A percentile compares a stretch with the other conserved stretches of the same genome.
phyloP scores from a whole-genome alignment of 1,140 invertebrate genomes.

The Apis florea region DNA sequence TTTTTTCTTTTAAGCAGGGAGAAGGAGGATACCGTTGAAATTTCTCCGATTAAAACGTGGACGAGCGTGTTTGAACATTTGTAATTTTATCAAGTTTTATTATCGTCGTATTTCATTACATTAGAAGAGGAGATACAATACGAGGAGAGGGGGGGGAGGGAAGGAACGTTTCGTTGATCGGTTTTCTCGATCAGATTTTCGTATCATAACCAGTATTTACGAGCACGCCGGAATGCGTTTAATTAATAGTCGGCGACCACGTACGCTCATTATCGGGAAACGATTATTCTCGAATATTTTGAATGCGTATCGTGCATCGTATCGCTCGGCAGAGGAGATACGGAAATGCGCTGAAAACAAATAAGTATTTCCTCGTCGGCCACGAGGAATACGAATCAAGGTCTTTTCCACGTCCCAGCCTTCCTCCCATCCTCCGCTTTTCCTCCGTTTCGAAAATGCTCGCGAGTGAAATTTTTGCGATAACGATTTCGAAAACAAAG shows the following conservation, averaged over 20 bases:
- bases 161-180: neutral
- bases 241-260: slow-evolving; percentile 36
- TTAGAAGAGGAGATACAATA: too few relatives aligned
- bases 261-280: slow-evolving; percentile 41
- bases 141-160: neutral
- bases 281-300: slow-evolving; percentile 50
- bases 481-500: neutral
- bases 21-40: too few relatives aligned
- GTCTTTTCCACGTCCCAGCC: too few relatives aligned
- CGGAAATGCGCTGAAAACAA: slow-evolving; percentile 27
- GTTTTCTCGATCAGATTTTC: neutral
- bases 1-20: too few relatives aligned
- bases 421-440: too few relatives aligned
- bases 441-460: too few relatives aligned
- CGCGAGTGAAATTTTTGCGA: too few relatives aligned
- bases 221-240: slow-evolving; percentile 10
- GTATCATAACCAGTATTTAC: slow-evolving; percentile 14
- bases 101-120: too few relatives aligned
- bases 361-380: neutral
- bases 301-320: slow-evolving; percentile 43
- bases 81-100: too few relatives aligned
- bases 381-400: too few relatives aligned
- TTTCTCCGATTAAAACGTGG: too few relatives aligned
- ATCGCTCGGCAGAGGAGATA: slow-evolving; percentile 24
- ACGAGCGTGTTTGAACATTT: too few relatives aligned